Conservation (phyloP, 2,888 invertebrate genomes). For the Plagodis dolabraria region DNA sequence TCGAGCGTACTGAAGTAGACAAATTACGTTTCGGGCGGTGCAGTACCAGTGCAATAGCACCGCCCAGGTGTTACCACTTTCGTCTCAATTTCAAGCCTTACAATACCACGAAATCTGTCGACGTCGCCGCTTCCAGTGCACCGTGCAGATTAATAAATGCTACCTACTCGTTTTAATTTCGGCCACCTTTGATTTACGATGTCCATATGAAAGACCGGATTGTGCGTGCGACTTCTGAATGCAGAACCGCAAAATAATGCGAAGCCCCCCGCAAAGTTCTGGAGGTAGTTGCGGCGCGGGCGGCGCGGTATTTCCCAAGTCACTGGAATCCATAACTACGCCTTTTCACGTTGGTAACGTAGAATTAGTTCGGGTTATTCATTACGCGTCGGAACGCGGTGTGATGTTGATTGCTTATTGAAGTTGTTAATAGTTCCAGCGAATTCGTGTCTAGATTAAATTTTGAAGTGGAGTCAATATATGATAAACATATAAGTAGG, state of each 20-base stretch:
- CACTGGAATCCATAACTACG: slow-evolving; percentile 51
- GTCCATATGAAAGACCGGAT: slow-evolving; percentile 71
- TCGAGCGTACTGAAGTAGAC: slow-evolving; percentile 31
- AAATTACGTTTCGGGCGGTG: slow-evolving; percentile 30
- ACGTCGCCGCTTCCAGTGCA: slow-evolving; percentile 57
- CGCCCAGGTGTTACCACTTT: slow-evolving; percentile 54
- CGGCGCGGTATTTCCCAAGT: slow-evolving; percentile 48
- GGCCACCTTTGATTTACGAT: slow-evolving; percentile 75
- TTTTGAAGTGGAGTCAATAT: slow-evolving; percentile 30
- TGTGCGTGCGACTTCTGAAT: slow-evolving; percentile 66
- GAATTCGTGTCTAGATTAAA: slow-evolving; percentile 45
- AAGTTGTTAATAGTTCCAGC: slow-evolving; percentile 62
- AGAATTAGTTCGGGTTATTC: slow-evolving; percentile 69
- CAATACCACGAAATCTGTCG: slow-evolving; percentile 71
- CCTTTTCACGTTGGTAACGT: slow-evolving; percentile 66
- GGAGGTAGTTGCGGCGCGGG: slow-evolving; percentile 33
- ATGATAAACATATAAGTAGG: slow-evolving; percentile 16
- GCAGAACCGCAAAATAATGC: slow-evolving; percentile 55
- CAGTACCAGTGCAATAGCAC: slow-evolving; percentile 32
- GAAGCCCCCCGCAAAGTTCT: slow-evolving; percentile 42
- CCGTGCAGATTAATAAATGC: slow-evolving; percentile 70
- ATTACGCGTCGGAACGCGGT: slow-evolving; percentile 62
- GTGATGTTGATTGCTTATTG: slow-evolving; percentile 70
- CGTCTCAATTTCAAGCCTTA: slow-evolving; percentile 62
- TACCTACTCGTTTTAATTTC: slow-evolving; percentile 65